These are phyloP conservation scores for Chaitophorus viminalis DNA, from an alignment of 2,888 invertebrate species.

Conservation along the genomic window DNA sequence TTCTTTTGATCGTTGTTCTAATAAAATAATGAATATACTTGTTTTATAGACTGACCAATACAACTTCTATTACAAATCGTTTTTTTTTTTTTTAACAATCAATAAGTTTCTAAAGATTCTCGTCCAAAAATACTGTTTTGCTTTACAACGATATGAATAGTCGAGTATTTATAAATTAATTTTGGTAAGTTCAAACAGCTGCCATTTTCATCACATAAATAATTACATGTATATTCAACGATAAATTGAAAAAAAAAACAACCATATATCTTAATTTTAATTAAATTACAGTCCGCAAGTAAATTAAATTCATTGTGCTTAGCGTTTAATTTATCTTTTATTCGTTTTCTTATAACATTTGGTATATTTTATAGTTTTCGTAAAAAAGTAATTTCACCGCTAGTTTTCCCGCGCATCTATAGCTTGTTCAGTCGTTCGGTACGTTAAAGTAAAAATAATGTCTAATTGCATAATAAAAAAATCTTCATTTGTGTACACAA, in stretches of 20 bases:
- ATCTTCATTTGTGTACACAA: background rate
- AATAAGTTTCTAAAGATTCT: too few species aligned
- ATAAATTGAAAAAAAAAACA: slow-evolving; percentile 8
- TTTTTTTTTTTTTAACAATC: too few species aligned
- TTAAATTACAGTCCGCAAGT: slow-evolving; percentile 31
- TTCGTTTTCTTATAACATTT: slow-evolving; percentile 17
- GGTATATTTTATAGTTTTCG: slow-evolving; percentile 10
- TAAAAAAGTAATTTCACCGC: slow-evolving; percentile 18
- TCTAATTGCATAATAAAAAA: background rate
- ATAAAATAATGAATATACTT: too few species aligned
- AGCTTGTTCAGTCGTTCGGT: background rate
- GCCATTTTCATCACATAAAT: background rate
- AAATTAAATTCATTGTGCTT: slow-evolving; percentile 25
- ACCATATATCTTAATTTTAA: slow-evolving; percentile 39
- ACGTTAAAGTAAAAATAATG: background rate
- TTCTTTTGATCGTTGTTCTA: too few species aligned
- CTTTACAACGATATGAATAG: background rate
- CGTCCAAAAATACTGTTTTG: too few species aligned
- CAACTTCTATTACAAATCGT: too few species aligned
- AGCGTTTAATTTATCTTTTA: slow-evolving; percentile 33
- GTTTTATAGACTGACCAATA: too few species aligned
- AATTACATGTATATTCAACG: slow-evolving; percentile 19
- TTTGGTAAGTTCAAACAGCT: background rate
- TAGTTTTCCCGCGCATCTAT: background rate
- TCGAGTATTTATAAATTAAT: background rate